phyloP scores from a whole-genome alignment of 2,113 vertebrate species.

The Mandrillus leucophaeus region DNA sequence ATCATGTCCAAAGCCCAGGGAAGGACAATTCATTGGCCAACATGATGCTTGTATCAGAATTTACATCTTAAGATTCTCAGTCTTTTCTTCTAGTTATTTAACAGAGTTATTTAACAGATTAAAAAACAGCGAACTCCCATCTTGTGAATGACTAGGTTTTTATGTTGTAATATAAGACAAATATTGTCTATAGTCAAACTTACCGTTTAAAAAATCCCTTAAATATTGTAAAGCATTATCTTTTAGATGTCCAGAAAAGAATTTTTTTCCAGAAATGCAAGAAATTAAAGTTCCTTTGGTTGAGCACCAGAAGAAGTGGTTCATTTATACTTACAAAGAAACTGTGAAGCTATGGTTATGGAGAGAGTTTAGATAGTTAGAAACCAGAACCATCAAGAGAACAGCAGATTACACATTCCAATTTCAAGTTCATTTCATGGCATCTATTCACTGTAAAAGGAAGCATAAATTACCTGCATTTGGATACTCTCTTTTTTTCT shows the following conservation, averaged over 20 bases:
- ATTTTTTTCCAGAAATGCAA: background rate
- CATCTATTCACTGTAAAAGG: background rate
- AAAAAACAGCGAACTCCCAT: background rate
- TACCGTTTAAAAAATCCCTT: background rate
- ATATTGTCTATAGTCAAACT: background rate
- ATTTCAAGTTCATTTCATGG: constrained; percentile 5
- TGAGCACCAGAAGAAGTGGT: background rate
- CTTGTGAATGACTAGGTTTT: background rate
- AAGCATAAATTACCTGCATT: background rate
- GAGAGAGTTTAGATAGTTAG: background rate
- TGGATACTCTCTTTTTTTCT: background rate
- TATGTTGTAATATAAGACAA: background rate
- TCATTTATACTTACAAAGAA: background rate
- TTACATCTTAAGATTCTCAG: background rate
- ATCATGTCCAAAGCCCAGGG: background rate
- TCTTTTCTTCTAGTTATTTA: background rate
- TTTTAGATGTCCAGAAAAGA: background rate
- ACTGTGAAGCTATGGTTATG: background rate
- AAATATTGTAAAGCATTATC: background rate
- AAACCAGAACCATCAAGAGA: background rate
- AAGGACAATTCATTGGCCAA: background rate
- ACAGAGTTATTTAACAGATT: background rate
- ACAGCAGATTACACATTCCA: background rate
- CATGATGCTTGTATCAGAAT: background rate
- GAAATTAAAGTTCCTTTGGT: background rate